A percentile compares a stretch with the other conserved stretches of the same genome.
phyloP scores from a whole-genome alignment of 53 echinoderm and acorn worm species.

The Henricia sp. region DNA sequence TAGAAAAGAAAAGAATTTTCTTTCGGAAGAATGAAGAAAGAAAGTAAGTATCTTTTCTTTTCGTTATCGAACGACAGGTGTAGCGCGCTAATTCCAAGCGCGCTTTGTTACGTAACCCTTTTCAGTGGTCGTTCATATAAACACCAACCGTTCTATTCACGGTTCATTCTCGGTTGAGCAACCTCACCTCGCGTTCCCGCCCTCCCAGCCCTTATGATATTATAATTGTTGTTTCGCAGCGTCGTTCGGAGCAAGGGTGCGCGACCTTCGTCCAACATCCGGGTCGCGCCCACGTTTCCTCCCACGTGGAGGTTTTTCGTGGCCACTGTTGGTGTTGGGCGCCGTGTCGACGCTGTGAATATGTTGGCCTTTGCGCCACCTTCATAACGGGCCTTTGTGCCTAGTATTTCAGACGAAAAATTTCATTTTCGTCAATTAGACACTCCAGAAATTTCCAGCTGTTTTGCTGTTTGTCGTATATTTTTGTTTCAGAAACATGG shows the following conservation, averaged over 20 bases:
- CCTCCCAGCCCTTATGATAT: background rate
- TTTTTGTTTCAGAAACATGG: conserved; percentile 38
- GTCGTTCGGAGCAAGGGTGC: conserved; percentile 19
- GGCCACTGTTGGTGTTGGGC: conserved; percentile 12
- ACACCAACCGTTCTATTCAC: no score
- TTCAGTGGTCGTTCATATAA: no score
- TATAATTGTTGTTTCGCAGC: background rate
- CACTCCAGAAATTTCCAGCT: conserved; percentile 4
- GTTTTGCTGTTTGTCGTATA: conserved; percentile 13
- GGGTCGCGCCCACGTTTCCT: conserved; percentile 32
- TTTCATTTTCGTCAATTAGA: conserved; percentile 13
- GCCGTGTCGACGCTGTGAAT: background rate
- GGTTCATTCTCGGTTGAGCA: background rate
- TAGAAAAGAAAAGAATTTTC: no score
- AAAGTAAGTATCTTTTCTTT: no score
- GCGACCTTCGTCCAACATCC: conserved; percentile 9
- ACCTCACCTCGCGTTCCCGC: background rate
- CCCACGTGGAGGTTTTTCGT: conserved; percentile 19
- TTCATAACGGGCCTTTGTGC: background rate
- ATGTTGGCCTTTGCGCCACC: background rate
- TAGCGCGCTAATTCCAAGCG: no score
- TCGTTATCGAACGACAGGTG: no score
- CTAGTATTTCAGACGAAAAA: background rate
- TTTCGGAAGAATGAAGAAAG: no score
- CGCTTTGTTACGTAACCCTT: no score